phyloP scores from a whole-genome alignment of 2,888 invertebrate species.

The Alloplasta piceator region DNA sequence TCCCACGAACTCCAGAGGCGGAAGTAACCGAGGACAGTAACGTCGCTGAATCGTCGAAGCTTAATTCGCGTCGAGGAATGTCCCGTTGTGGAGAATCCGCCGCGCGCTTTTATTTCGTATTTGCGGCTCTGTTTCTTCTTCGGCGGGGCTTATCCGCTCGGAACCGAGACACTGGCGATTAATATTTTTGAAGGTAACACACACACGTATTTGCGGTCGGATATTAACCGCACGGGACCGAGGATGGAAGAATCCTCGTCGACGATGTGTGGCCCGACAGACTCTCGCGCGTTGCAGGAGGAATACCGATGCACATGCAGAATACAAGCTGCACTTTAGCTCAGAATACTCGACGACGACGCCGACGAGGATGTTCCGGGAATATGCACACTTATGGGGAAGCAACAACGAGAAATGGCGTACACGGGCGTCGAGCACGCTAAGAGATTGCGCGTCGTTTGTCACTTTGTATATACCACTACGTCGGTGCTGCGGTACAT shows the following conservation, averaged over 20 bases:
- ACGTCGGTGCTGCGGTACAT: conserved; percentile 37
- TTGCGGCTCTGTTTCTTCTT: conserved; percentile 13
- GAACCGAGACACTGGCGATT: conserved; percentile 64
- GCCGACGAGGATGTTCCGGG: conserved; percentile 31
- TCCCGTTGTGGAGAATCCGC: conserved; percentile 27
- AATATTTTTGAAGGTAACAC: conserved; percentile 70
- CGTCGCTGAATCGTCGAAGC: conserved; percentile 62
- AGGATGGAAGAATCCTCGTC: conserved; percentile 25
- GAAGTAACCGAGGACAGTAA: conserved; percentile 46
- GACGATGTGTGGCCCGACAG: conserved; percentile 16
- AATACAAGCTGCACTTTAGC: conserved; percentile 43
- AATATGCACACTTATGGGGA: conserved; percentile 37
- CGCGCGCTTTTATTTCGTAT: background rate
- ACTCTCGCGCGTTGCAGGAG: background rate
- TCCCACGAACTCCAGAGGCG: conserved; percentile 37
- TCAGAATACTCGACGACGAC: conserved; percentile 34
- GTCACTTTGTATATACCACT: conserved; percentile 62
- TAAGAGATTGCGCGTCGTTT: conserved; percentile 68
- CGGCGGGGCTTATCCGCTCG: background rate
- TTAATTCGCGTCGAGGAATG: conserved; percentile 64
- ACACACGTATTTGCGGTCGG: conserved; percentile 54
- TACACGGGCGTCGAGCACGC: conserved; percentile 67
- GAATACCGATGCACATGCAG: conserved; percentile 11
- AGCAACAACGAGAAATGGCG: conserved; percentile 47
- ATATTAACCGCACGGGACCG: conserved; percentile 34